These are phyloP conservation scores for Forbesichthys agassizii DNA, from an alignment of 2,113 vertebrate species.

Conservation along the genomic window DNA sequence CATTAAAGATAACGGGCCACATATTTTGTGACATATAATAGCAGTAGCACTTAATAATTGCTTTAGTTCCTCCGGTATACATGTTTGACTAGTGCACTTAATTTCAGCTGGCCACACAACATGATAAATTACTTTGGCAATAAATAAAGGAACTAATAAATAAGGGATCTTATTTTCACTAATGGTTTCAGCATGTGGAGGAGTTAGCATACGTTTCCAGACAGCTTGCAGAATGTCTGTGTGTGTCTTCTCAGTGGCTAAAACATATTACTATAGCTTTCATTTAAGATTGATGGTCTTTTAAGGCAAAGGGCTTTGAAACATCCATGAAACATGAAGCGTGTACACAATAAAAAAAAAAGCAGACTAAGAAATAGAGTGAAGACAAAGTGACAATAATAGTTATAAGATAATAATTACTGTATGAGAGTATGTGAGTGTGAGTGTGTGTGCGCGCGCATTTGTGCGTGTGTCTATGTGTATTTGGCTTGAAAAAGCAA, in stretches of 20 bases:
- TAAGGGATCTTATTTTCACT: slow-evolving; percentile 48
- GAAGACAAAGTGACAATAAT: no score
- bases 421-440: background rate
- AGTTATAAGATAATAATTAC: no score
- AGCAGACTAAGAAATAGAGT: no score
- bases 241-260: slow-evolving; percentile 27
- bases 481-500: background rate
- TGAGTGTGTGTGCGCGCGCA: background rate
- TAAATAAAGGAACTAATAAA: slow-evolving; percentile 61
- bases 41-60: slow-evolving; percentile 26
- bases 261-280: background rate
- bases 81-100: slow-evolving; percentile 31
- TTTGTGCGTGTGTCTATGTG: background rate
- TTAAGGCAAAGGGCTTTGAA: background rate
- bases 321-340: no score
- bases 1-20: no score
- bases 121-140: slow-evolving; percentile 53
- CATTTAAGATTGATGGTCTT: background rate
- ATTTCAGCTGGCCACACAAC: slow-evolving; percentile 55
- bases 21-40: slow-evolving; percentile 8
- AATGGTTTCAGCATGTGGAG: slow-evolving; percentile 65
- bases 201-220: slow-evolving; percentile 36
- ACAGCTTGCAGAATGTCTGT: slow-evolving; percentile 26
- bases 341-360: no score
- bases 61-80: slow-evolving; percentile 22